Evolutionary conservation across 2,888 invertebrate species (phyloP).

Genomic region (Arrhopalites spinosus): DNA sequence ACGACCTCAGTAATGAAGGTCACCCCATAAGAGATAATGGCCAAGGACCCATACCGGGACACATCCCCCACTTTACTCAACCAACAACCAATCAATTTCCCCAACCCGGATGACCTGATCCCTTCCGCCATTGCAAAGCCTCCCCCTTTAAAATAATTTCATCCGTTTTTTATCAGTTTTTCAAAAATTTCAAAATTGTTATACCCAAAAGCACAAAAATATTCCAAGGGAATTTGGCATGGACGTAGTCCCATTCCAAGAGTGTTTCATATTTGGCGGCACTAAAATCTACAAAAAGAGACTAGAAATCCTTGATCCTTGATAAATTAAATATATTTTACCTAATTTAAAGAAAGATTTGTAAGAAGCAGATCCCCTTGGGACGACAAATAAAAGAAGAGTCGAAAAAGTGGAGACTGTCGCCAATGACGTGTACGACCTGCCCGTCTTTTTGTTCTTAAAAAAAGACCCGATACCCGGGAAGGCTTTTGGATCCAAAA

Average conservation of each 20-base stretch:
- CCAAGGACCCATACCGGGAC: neutral
- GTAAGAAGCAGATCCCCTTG: neutral
- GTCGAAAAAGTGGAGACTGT: neutral
- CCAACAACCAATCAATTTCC: neutral
- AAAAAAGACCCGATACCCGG: neutral
- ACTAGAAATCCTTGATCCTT: neutral
- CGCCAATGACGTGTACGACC: too few relatives aligned
- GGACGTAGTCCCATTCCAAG: slow-evolving; percentile 21
- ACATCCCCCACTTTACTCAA: neutral
- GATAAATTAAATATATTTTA: neutral
- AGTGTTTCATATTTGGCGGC: slow-evolving; percentile 3
- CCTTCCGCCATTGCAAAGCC: neutral
- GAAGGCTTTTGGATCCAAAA: slow-evolving; percentile 20
- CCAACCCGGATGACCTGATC: neutral
- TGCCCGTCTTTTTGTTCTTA: neutral
- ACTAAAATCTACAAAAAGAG: neutral
- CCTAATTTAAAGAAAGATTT: neutral
- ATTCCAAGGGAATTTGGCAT: slow-evolving; percentile 23
- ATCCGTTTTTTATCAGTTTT: neutral
- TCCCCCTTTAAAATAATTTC: neutral
- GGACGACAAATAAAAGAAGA: slow-evolving; percentile 8
- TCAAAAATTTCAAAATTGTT: neutral
- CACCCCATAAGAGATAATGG: neutral
- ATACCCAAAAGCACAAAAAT: slow-evolving; percentile 10
- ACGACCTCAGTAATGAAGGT: neutral